Percentiles rank a stretch among this genome's conserved stretches.
phyloP scores from a whole-genome alignment of 2,113 vertebrate species.

The Geococcyx californianus region DNA sequence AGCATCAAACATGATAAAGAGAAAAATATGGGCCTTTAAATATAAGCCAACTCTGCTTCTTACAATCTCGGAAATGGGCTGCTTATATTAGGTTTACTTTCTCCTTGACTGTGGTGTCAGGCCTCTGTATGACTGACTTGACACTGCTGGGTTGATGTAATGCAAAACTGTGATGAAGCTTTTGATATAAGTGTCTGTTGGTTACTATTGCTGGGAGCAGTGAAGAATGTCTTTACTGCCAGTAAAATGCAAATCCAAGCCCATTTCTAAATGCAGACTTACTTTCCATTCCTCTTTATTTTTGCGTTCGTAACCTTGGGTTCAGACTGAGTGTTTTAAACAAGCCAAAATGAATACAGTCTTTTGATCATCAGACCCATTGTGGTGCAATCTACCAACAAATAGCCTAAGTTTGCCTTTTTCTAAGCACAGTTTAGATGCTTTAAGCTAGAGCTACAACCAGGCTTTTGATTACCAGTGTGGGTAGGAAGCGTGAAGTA shows the following conservation, averaged over 20 bases:
- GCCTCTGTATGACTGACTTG: background rate
- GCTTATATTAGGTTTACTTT: background rate
- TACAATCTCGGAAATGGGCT: background rate
- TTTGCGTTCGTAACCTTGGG: background rate
- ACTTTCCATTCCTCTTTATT: background rate
- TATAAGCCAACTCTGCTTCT: background rate
- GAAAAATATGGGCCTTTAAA: background rate
- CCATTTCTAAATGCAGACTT: background rate
- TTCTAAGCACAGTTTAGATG: background rate
- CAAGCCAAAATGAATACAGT: background rate
- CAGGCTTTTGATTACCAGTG: background rate
- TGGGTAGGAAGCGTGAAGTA: background rate
- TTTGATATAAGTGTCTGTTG: background rate
- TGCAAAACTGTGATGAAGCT: background rate
- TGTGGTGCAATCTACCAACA: rapidly evolving
- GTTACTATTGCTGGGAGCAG: background rate
- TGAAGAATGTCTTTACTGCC: background rate
- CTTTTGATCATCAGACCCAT: background rate
- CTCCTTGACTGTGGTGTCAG: background rate
- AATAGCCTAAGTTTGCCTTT: background rate
- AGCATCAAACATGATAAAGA: background rate
- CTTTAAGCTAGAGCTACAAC: background rate
- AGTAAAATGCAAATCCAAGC: background rate
- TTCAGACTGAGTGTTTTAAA: background rate
- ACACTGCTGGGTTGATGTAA: background rate